Evolutionary conservation across 2,113 vertebrate species (phyloP).

Genomic region (Danionella cerebrum): DNA sequence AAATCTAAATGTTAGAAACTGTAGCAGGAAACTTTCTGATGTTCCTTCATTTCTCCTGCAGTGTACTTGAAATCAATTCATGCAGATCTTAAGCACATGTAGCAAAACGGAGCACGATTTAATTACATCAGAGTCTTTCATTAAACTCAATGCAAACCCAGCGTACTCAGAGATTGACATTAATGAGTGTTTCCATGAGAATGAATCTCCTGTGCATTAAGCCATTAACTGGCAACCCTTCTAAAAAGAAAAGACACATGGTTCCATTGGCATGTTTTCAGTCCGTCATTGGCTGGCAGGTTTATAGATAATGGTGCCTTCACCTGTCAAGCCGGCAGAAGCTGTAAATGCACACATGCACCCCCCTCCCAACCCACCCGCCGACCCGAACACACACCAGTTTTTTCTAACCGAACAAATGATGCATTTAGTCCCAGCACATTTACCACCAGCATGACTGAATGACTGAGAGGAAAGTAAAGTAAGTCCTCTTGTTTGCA

Average conservation of each 20-base stretch:
- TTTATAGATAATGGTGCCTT: not conserved
- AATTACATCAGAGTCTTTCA: not conserved
- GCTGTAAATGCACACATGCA: not conserved
- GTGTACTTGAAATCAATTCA: too few relatives aligned
- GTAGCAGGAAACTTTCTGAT: too few relatives aligned
- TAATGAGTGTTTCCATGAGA: not conserved
- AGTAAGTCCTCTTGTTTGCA: not conserved
- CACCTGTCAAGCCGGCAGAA: not conserved
- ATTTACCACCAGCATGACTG: not conserved
- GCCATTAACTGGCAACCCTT: not conserved
- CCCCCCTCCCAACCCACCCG: too few relatives aligned
- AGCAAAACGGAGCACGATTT: not conserved
- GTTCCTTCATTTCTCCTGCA: too few relatives aligned
- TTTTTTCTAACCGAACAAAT: not conserved
- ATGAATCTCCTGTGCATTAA: not conserved
- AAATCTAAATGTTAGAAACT: too few relatives aligned
- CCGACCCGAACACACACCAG: not conserved
- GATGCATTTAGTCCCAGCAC: not conserved
- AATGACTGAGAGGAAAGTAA: too few relatives aligned
- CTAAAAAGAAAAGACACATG: not conserved
- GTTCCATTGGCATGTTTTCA: not conserved
- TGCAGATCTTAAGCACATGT: not conserved
- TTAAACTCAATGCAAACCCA: not conserved
- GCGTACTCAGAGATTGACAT: not conserved
- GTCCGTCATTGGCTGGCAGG: not conserved